Conservation (phyloP, 2,113 vertebrate species). For the Maccullochella peelii region DNA sequence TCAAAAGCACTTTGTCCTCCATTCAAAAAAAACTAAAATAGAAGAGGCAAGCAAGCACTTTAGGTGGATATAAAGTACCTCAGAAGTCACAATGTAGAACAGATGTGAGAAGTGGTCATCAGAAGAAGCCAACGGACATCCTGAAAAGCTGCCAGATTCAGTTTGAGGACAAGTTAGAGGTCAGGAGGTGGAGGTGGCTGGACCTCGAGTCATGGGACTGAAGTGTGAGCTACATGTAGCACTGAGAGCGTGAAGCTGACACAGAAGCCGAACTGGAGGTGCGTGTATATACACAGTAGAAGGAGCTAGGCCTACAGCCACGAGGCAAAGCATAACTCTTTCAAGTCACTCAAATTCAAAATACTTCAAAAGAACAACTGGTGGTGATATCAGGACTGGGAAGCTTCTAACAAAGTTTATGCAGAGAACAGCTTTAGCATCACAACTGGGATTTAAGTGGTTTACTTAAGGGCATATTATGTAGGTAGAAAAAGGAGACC, state of each 20-base stretch:
- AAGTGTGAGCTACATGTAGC: not conserved
- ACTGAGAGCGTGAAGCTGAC: not conserved
- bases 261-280: not conserved
- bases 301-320: not conserved
- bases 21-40: not conserved
- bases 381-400: not conserved
- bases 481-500: not conserved
- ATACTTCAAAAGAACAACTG: not conserved
- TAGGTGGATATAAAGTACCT: constrained; percentile 9
- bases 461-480: not conserved
- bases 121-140: not conserved
- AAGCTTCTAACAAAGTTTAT: not conserved
- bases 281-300: too few relatives aligned
- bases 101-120: constrained; percentile 12
- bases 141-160: not conserved
- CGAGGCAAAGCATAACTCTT: not conserved
- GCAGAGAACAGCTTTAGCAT: not conserved
- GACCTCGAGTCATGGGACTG: not conserved
- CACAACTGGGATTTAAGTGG: not conserved
- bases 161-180: not conserved
- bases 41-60: constrained; percentile 21
- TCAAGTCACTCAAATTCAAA: too few relatives aligned
- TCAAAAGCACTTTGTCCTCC: constrained; percentile 41
- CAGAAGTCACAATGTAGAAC: constrained; percentile 6
- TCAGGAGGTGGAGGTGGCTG: constrained; percentile 9